A percentile compares a stretch with the other conserved stretches of the same genome.
Evolutionary conservation across 1,140 invertebrate genomes (phyloP).

Genomic region (Tetranychus urticae): DNA sequence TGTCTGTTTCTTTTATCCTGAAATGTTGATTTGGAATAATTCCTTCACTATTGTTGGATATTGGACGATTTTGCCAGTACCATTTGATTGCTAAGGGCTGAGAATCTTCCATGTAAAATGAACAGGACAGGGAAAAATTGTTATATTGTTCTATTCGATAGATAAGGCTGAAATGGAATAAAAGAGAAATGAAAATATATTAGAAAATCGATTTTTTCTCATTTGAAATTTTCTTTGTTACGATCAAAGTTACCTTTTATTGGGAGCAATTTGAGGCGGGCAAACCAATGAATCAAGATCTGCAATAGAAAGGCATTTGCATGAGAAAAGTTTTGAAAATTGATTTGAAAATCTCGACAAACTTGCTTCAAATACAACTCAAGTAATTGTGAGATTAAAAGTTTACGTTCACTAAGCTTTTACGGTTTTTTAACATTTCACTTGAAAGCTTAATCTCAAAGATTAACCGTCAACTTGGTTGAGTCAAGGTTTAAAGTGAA

Average conservation of each 20-base stretch:
- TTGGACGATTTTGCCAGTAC: slow-evolving; percentile 8
- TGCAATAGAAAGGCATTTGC: background rate
- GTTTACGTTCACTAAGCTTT: too few relatives aligned
- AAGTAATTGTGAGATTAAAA: too few relatives aligned
- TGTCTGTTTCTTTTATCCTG: slow-evolving; percentile 2
- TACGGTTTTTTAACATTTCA: too few relatives aligned
- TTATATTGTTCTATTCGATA: background rate
- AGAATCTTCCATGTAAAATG: background rate
- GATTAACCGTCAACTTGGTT: too few relatives aligned
- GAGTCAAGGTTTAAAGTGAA: too few relatives aligned
- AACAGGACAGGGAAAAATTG: background rate
- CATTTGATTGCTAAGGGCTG: slow-evolving; percentile 5
- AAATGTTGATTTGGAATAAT: slow-evolving; percentile 2
- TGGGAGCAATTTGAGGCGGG: background rate
- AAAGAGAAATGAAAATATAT: background rate
- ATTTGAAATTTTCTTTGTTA: background rate
- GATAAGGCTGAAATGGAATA: background rate
- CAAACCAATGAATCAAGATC: background rate
- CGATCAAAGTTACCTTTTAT: background rate
- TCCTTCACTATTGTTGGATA: slow-evolving; percentile 7
- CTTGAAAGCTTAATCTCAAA: too few relatives aligned
- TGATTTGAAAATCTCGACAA: too few relatives aligned
- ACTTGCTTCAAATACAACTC: too few relatives aligned
- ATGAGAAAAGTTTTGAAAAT: too few relatives aligned
- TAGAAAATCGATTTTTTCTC: background rate